A percentile compares a stretch with the other conserved stretches of the same genome.
Conservation (phyloP, 1,140 invertebrate species). For the Piezodorus guildinii region DNA sequence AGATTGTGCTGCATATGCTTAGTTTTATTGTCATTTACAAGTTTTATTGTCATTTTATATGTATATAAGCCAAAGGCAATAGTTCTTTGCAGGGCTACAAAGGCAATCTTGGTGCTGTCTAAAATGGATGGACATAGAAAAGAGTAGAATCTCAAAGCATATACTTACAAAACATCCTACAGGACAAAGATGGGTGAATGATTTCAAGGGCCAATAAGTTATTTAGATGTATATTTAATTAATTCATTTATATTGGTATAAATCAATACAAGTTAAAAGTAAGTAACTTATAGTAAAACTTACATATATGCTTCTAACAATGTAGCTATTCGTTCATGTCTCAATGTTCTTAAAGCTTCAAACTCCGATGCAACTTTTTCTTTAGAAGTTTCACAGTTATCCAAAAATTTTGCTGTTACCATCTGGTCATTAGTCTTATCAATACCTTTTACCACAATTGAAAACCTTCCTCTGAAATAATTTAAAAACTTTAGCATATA, state of each 20-base stretch:
- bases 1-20: too few species aligned
- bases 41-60: too few species aligned
- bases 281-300: slow-evolving; percentile 29
- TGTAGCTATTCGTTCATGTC: slow-evolving; percentile 73
- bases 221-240: not conserved
- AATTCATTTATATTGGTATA: not conserved
- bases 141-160: too few species aligned
- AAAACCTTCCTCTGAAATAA: slow-evolving; percentile 62
- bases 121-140: too few species aligned
- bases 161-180: too few species aligned
- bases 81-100: too few species aligned
- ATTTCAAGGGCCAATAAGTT: not conserved
- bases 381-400: slow-evolving; percentile 51
- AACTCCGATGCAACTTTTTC: slow-evolving; percentile 62
- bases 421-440: slow-evolving; percentile 58
- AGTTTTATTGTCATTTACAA: too few species aligned
- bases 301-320: slow-evolving; percentile 57
- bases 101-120: too few species aligned
- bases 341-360: slow-evolving; percentile 61
- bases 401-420: slow-evolving; percentile 67
- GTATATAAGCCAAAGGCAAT: too few species aligned
- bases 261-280: not conserved
- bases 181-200: not conserved
- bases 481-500: slow-evolving; percentile 5
- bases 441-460: slow-evolving; percentile 69